These are phyloP conservation scores for Lerista edwardsae DNA, from an alignment of 2,797 vertebrate genomes.

Conservation along the genomic window DNA sequence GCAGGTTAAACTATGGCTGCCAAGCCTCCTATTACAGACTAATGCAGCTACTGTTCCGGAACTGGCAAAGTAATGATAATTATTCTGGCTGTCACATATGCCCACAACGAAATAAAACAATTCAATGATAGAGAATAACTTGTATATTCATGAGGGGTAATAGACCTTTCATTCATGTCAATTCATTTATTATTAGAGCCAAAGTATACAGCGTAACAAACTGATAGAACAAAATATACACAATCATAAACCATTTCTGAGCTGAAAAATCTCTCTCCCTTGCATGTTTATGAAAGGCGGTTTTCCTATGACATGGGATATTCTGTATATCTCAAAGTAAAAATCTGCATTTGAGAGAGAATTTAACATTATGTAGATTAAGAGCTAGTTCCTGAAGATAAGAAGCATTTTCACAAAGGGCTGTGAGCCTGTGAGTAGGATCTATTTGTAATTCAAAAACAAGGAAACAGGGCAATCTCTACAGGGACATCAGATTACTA, in stretches of 20 bases:
- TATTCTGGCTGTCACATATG: background rate
- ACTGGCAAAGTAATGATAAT: background rate
- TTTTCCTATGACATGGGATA: background rate
- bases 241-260: background rate
- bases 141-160: background rate
- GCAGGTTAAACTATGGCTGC: background rate
- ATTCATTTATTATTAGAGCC: background rate
- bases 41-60: background rate
- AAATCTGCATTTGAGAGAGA: conserved; percentile 13
- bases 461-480: background rate
- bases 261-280: background rate
- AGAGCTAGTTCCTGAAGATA: conserved; percentile 6
- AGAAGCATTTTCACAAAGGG: conserved; percentile 15
- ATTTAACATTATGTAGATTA: background rate
- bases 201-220: background rate
- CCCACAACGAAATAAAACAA: background rate
- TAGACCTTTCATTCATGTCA: no score
- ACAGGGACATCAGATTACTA: background rate
- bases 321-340: background rate
- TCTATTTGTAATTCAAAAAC: conserved; percentile 28
- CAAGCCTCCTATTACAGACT: background rate
- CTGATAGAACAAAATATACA: background rate
- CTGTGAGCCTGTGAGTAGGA: background rate
- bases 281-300: background rate
- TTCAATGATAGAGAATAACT: background rate